A percentile compares a stretch with the other conserved stretches of the same genome.
phyloP scores from a whole-genome alignment of 2,113 vertebrate genomes.

The Tichodroma muraria region DNA sequence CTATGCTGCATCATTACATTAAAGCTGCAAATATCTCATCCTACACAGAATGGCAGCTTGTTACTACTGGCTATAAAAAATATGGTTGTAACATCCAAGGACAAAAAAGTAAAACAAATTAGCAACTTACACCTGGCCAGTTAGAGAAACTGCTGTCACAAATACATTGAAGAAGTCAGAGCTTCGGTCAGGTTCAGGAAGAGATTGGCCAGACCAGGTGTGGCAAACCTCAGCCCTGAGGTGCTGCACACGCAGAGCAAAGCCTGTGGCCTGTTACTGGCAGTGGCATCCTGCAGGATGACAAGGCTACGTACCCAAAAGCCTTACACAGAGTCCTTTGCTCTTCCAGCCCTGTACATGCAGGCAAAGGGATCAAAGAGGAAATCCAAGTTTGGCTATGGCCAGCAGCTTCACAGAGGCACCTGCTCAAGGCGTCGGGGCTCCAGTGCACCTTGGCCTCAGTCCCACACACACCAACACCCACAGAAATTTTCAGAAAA shows the following conservation, averaged over 20 bases:
- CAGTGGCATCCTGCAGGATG: not conserved
- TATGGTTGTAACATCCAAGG: not conserved
- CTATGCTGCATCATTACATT: not conserved
- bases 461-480: fast-evolving
- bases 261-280: not conserved
- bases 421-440: not conserved
- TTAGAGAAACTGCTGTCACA: not conserved
- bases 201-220: not conserved
- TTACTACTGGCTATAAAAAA: not conserved
- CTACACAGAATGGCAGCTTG: not conserved
- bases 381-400: not conserved
- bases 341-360: fast-evolving
- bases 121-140: not conserved
- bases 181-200: not conserved
- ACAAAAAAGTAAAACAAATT: not conserved
- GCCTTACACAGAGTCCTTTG: fast-evolving
- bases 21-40: not conserved
- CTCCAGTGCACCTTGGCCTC: not conserved
- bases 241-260: not conserved
- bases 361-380: not conserved
- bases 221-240: not conserved
- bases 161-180: not conserved
- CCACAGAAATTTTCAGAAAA: not conserved
- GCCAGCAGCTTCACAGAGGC: not conserved
- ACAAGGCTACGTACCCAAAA: fast-evolving